Percentiles rank a stretch among this genome's conserved stretches.
Evolutionary conservation across 2,113 vertebrate species (phyloP).

Genomic region (Desmodus rotundus): DNA sequence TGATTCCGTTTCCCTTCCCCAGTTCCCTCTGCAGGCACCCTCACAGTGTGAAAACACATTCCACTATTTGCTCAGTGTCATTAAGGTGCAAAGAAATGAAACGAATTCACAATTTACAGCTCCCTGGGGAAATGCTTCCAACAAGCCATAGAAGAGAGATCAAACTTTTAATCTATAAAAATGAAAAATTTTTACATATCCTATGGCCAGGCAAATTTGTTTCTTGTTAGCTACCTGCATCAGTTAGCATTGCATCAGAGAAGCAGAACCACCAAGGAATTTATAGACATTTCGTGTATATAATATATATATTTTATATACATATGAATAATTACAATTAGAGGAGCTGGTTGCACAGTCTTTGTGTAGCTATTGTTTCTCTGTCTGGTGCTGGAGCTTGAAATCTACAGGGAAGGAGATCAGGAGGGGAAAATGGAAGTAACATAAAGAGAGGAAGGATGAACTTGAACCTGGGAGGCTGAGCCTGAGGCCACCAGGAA

Average conservation of each 20-base stretch:
- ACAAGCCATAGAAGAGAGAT: neutral
- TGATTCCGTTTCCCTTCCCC: neutral
- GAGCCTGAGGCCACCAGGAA: neutral
- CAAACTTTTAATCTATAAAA: neutral
- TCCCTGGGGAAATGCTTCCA: neutral
- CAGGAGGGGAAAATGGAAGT: neutral
- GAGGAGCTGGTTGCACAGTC: neutral
- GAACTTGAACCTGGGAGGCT: neutral
- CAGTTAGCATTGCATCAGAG: neutral
- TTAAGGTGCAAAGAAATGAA: neutral
- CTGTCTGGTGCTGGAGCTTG: neutral
- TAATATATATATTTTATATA: neutral
- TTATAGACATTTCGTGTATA: neutral
- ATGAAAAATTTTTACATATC: neutral
- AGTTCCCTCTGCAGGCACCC: neutral
- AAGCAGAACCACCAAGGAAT: neutral
- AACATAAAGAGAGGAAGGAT: neutral
- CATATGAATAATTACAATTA: neutral
- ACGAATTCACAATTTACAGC: neutral
- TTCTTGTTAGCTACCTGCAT: neutral
- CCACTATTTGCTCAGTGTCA: neutral
- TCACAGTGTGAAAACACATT: neutral
- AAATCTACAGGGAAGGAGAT: neutral
- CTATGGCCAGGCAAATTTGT: neutral
- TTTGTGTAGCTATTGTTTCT: neutral